Conservation (phyloP, 2,797 vertebrate species). For the Karalla daura region DNA sequence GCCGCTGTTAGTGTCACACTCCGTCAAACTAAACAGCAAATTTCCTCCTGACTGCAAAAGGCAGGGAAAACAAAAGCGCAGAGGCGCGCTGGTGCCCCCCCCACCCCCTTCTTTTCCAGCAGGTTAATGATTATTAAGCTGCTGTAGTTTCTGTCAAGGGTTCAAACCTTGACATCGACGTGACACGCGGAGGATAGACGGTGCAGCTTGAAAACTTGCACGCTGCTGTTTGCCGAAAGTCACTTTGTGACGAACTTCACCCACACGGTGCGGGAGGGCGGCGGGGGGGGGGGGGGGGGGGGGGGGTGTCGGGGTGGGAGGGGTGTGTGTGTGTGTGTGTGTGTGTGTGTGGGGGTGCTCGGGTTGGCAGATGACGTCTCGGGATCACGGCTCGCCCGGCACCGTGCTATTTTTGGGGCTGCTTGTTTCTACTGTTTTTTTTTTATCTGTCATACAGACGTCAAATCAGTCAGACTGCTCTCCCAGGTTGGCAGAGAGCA, state of each 20-base stretch:
- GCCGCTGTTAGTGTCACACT: not conserved
- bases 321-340: too few relatives aligned
- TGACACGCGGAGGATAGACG: not conserved
- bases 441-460: slow-evolving; percentile 33
- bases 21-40: not conserved
- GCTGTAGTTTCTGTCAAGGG: not conserved
- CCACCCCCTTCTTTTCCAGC: not conserved
- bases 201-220: not conserved
- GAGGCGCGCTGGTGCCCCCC: too few relatives aligned
- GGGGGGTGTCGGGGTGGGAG: too few relatives aligned
- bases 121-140: not conserved
- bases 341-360: slow-evolving; percentile 8
- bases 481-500: not conserved
- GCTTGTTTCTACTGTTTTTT: slow-evolving; percentile 9
- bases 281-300: too few relatives aligned
- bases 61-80: not conserved
- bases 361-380: not conserved
- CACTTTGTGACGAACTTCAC: slow-evolving; percentile 19
- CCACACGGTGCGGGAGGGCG: slow-evolving; percentile 7
- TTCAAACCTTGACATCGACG: not conserved
- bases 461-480: slow-evolving; percentile 29
- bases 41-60: not conserved
- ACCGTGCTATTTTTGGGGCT: slow-evolving; percentile 21
- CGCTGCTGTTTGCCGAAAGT: not conserved
- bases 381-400: slow-evolving; percentile 5